phyloP scores from a whole-genome alignment of 1,140 invertebrate species.

The Drosophila kikkawai region DNA sequence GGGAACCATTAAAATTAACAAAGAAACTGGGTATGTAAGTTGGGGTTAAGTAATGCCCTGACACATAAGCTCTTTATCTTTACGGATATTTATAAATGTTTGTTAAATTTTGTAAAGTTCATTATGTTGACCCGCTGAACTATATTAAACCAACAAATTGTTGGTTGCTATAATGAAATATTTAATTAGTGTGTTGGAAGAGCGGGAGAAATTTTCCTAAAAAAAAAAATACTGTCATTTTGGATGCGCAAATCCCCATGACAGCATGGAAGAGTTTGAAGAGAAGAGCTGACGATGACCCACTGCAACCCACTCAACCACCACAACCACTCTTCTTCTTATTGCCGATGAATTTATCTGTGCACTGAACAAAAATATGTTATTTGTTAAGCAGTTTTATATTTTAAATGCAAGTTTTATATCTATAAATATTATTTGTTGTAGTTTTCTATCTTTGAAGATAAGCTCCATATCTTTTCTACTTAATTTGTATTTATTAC shows the following conservation, averaged over 20 bases:
- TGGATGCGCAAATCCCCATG: slow-evolving; percentile 34
- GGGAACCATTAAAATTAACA: slow-evolving; percentile 30
- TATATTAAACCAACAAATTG: slow-evolving; percentile 25
- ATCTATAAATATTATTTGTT: too few species aligned
- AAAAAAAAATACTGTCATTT: slow-evolving; percentile 20
- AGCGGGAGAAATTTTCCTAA: slow-evolving; percentile 25
- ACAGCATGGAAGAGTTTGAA: slow-evolving; percentile 14
- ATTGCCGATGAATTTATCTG: slow-evolving; percentile 19
- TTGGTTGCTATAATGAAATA: slow-evolving; percentile 12
- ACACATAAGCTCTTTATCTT: slow-evolving; percentile 2
- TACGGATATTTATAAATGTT: slow-evolving; percentile 14
- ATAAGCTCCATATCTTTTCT: not conserved
- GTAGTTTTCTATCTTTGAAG: too few species aligned
- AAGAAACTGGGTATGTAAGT: slow-evolving; percentile 7
- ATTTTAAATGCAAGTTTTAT: not conserved
- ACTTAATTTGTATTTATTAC: not conserved
- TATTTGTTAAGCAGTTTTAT: not conserved
- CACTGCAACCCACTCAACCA: slow-evolving; percentile 40
- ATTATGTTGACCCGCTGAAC: slow-evolving; percentile 46
- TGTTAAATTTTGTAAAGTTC: slow-evolving; percentile 16
- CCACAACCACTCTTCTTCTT: slow-evolving; percentile 29
- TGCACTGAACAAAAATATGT: not conserved
- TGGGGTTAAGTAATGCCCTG: slow-evolving; percentile 10
- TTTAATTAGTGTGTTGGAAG: slow-evolving; percentile 32
- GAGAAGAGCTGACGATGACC: slow-evolving; percentile 3